Evolutionary conservation across 2,888 invertebrate species (phyloP), one percentile per base, ranked within the genome.

Genomic region (Aleiodes testaceus): DNA sequence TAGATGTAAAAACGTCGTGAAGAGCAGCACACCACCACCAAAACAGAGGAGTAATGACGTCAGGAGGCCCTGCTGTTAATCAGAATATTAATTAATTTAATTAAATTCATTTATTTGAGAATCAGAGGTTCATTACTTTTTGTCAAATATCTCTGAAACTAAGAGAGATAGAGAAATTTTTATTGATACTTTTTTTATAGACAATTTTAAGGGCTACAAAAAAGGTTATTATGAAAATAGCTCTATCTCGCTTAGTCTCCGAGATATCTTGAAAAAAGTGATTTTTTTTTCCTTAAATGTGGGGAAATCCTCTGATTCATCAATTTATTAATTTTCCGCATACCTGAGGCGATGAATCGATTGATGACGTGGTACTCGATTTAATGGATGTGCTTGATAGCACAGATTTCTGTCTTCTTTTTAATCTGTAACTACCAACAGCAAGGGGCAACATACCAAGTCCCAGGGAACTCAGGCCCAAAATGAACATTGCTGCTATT

Each of bases 1-100:
- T 45, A 92, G 86, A 79, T 92, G 92, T 3, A 92, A 84, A 81
- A 92, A 91, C 9, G 91, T 91, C 16, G 92, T 92, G 82, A 91
- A 91, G 12, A 92, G 87, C 22, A 92, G 86, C 6, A 92, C 92
- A 14, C 92, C 92, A 22, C 92, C 92, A 14, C 92, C 92, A 82
- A 92, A 92, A 80, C 91, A 92, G 61, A 92, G 87, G 66, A 92
- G 83, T 75, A 91, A 82, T 2, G 91, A 91, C 49, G 91, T 89
- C 74, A 89, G 79, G 12, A 91, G 84, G 79, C 90, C 89, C 81
- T 90, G 87, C 72, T 86, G 66, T 72, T 22, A 52, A 66, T 72
- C 42, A 42, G 20, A 63, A 1, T 14, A 26, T 26, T 65, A 22
- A 26, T n/a, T 36, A 0, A 6, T 36, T 36, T 36, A 2, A 9